Base-by-base conservation (phyloP, 2,888 invertebrate species). In the Rhagonycha fulva region DNA sequence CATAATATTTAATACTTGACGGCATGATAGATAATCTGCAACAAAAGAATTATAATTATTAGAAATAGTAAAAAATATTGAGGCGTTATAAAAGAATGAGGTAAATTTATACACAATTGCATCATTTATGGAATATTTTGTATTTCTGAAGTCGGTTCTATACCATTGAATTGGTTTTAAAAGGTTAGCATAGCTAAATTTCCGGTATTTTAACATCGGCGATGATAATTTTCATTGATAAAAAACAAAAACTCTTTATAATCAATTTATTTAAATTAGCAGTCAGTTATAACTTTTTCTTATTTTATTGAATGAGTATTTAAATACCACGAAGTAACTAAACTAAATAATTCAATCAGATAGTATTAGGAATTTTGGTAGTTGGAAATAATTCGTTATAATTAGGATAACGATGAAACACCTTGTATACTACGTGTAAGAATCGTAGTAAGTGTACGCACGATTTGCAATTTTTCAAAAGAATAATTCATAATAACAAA, bases 1-100 rank as follows among this genome's bases (percentile, higher is more conserved):
- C 93, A 96, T 94, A 76, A 95, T 89, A 89, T 95, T 95, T 81
- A 96, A 88, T 72, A 95, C 93, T 89, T 94, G 94, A 69, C 94
- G 93, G 88, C 96, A 96, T 90, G 94, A 91, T 87, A 94, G 87
- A 81, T 91, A 61, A 74, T 76, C 74, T 76, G 68, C 19, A 76
- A 72, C n/a, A 68, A 68, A 67, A 24, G 24, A 63, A 32, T 32
- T 32, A n/a, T n/a, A 32, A 12, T 32, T 12, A 32, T 32, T 32
- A 5, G 32, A 32, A 32, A n/a, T 12, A 12, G 32, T 12, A 32
- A 5, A 32, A n/a, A 32, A 32, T 32, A 12, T 32, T 4, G 1
- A 32, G 4, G 12, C 12, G 12, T 32, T 32, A 5, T 32, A 32
- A 32, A 32, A 32, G 12, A 32, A 32, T 32, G 32, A 32, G 32